Evolutionary conservation across 2,113 vertebrate genomes (phyloP), one percentile per base, ranked within the genome.

Genomic region (Rhinogobius similis): DNA sequence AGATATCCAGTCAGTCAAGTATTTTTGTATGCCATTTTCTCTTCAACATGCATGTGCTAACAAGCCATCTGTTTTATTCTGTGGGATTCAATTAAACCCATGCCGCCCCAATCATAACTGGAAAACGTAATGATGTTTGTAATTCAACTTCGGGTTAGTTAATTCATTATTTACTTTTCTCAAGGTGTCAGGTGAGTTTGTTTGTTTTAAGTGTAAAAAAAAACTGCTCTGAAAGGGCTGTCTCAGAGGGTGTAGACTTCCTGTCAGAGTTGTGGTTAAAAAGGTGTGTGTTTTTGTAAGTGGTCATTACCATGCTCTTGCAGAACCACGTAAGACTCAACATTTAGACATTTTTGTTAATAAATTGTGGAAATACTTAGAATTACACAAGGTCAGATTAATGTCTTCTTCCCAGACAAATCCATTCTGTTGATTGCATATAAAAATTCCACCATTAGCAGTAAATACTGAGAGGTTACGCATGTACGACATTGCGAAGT

Each of bases 241-340:
- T 36, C 1, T 65, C 48, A 78, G 59, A 75, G 9, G 67, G 62
- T 86, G 13, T 75, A 71, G 63, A 39, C 83, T 92, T 92, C 89
- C 91, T 90, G 76, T 83, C 79, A 86, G 5, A 65, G 75, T 43
- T 29, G 50, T 21, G 72, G 36, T 48, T 16, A 27, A 56, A 61
- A 29, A 68, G 32, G 18, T 39, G 53, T 36, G 32, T 36, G 32
- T 36, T 5, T 36, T 5, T 36, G 32, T 23, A 10, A 12, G 12
- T 10, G 43, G 43, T 3, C 0, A 29, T 8, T 53, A 64, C 76
- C 23, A 23, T 71, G 27, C 20, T 26, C 3, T 0, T 1, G 5
- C 12, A 21, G 52, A 81, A 71, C 71, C 61, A 56, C 66, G 82
- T 82, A 59, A 10, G 53, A 26, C 16, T 29, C 41, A 39, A 36